Evolutionary conservation across 2,113 vertebrate species (phyloP).

Genomic region (Poeciliopsis prolifica): DNA sequence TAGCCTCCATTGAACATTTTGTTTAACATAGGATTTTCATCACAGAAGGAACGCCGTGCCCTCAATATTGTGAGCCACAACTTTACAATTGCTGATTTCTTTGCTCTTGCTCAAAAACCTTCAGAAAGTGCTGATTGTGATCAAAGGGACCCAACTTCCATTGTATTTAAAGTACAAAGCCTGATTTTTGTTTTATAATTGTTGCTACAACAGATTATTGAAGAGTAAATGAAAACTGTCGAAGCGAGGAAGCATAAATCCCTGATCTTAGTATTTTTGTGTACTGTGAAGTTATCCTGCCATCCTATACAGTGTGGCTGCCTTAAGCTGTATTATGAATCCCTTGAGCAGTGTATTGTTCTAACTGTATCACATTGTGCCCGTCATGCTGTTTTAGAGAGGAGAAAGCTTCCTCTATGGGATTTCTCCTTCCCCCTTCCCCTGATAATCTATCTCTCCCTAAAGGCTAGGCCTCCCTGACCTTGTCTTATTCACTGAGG

Average conservation of each 20-base stretch:
- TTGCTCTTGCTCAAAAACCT: constrained; percentile 69
- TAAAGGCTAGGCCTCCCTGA: constrained; percentile 75
- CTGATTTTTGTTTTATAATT: constrained; percentile 17
- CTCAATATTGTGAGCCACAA: constrained; percentile 75
- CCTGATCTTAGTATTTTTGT: constrained; percentile 49
- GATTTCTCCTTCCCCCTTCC: constrained; percentile 69
- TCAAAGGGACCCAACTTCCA: constrained; percentile 29
- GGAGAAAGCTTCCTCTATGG: constrained; percentile 72
- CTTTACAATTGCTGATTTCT: constrained; percentile 77
- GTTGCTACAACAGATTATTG: constrained; percentile 6
- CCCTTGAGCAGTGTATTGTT: constrained; percentile 70
- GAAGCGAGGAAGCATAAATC: constrained; percentile 33
- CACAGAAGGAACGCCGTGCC: constrained; percentile 78
- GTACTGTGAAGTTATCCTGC: constrained; percentile 53
- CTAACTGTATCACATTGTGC: constrained; percentile 80
- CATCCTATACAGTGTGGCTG: constrained; percentile 52
- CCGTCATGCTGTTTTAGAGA: constrained; percentile 78
- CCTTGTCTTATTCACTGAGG: constrained; percentile 77
- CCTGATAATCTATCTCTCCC: constrained; percentile 76
- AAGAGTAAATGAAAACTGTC: neutral
- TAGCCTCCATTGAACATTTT: constrained; percentile 80
- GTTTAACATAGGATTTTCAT: constrained; percentile 82
- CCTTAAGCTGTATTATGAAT: constrained; percentile 68
- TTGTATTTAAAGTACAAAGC: neutral
- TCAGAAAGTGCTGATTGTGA: constrained; percentile 71